These are phyloP conservation scores for Melipona beecheii DNA, from an alignment of 2,888 invertebrate species.

Conservation along the genomic window DNA sequence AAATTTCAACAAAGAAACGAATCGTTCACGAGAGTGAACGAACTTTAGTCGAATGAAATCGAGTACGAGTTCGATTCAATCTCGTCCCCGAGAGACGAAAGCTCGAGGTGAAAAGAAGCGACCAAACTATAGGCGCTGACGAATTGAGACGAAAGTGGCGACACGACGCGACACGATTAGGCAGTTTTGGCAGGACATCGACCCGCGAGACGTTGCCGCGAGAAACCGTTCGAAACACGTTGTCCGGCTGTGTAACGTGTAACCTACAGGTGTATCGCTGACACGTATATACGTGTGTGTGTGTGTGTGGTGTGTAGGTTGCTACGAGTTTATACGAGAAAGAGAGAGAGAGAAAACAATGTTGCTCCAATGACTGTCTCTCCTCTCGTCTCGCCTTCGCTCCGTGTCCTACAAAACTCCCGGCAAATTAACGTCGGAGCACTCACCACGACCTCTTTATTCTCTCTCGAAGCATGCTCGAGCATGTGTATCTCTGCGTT, in stretches of 20 bases:
- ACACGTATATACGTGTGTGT: too few species aligned
- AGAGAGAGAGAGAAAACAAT: neutral
- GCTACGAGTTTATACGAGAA: slow-evolving; percentile 27
- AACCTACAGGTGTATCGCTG: slow-evolving; percentile 45
- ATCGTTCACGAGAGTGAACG: too few species aligned
- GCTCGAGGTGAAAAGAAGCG: too few species aligned
- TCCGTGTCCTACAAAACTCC: slow-evolving; percentile 75
- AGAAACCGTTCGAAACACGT: slow-evolving; percentile 68
- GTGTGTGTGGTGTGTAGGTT: slow-evolving; percentile 32
- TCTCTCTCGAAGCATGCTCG: slow-evolving; percentile 33
- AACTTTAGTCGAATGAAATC: too few species aligned
- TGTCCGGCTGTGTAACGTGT: slow-evolving; percentile 34
- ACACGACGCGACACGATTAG: slow-evolving; percentile 55
- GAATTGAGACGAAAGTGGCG: slow-evolving; percentile 10
- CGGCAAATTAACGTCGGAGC: slow-evolving; percentile 70
- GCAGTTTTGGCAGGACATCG: slow-evolving; percentile 67
- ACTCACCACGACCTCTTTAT: slow-evolving; percentile 71
- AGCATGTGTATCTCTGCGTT: slow-evolving; percentile 23
- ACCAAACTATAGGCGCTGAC: neutral
- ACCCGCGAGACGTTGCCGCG: slow-evolving; percentile 42
- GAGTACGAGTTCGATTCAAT: too few species aligned
- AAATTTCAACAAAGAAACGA: too few species aligned
- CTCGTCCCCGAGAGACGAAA: too few species aligned
- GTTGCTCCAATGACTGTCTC: slow-evolving; percentile 43
- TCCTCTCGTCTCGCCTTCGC: slow-evolving; percentile 46